Evolutionary conservation across 1,140 invertebrate genomes (phyloP).

Genomic region (Drosophila funebris): DNA sequence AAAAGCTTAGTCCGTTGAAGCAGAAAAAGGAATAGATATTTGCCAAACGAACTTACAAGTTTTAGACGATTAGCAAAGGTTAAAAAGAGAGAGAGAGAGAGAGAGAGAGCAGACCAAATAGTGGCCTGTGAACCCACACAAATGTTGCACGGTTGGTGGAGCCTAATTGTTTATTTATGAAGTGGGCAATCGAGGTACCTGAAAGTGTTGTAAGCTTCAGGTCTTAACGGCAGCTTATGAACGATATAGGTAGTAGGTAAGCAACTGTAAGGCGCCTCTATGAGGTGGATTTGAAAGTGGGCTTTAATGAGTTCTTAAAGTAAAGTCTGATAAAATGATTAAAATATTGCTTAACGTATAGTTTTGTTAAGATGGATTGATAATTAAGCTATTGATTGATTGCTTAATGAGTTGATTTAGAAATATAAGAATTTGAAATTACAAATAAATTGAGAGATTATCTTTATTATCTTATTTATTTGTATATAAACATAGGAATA

Average conservation of each 20-base stretch:
- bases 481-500: too few species aligned
- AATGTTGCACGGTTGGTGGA: slow-evolving; percentile 26
- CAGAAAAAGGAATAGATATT: slow-evolving; percentile 2
- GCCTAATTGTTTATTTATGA: slow-evolving; percentile 63
- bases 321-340: neutral
- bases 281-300: neutral
- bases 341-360: neutral
- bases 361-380: neutral
- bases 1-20: slow-evolving; percentile 14
- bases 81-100: neutral
- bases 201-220: slow-evolving; percentile 32
- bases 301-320: neutral
- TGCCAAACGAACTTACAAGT: slow-evolving; percentile 7
- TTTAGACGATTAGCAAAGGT: slow-evolving; percentile 41
- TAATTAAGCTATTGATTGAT: neutral
- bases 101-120: neutral
- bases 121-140: slow-evolving; percentile 46
- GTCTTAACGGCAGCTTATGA: slow-evolving; percentile 26
- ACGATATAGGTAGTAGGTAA: neutral
- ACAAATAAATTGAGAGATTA: neutral
- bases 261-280: neutral
- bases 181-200: slow-evolving; percentile 31
- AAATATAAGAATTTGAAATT: too few species aligned
- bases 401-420: neutral
- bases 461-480: too few species aligned